phyloP scores from a whole-genome alignment of 1,140 invertebrate genomes.

The Diorhabda sublineata region DNA sequence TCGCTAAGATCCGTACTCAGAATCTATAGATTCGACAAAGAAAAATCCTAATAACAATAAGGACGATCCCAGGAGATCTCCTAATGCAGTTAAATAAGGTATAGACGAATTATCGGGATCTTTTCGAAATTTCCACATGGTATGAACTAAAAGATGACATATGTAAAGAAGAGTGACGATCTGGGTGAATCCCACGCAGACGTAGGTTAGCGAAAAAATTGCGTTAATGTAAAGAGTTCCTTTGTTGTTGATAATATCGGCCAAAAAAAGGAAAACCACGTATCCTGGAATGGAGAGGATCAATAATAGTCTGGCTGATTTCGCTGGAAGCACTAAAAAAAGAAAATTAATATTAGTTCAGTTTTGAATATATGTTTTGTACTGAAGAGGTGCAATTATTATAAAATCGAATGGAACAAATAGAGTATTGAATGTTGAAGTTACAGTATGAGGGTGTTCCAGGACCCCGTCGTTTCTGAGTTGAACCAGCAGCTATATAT shows the following conservation, averaged over 20 bases:
- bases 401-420: no score
- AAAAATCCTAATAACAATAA: slow-evolving; percentile 82
- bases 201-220: slow-evolving; percentile 63
- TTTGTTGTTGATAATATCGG: slow-evolving; percentile 64
- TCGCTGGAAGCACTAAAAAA: slow-evolving; percentile 64
- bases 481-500: no score
- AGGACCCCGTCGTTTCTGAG: no score
- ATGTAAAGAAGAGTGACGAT: slow-evolving; percentile 76
- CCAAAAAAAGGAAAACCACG: slow-evolving; percentile 80
- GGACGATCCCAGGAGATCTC: slow-evolving; percentile 86
- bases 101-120: slow-evolving; percentile 98
- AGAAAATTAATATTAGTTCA: slow-evolving; percentile 18
- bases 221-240: slow-evolving; percentile 55
- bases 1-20: slow-evolving; percentile 22
- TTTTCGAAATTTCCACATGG: slow-evolving; percentile 85
- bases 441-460: no score
- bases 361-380: background rate
- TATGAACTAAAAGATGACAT: slow-evolving; percentile 82
- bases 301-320: slow-evolving; percentile 81
- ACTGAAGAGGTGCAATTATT: no score
- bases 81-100: slow-evolving; percentile 90
- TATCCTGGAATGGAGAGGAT: slow-evolving; percentile 88
- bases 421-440: no score
- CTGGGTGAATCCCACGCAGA: slow-evolving; percentile 59
- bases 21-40: slow-evolving; percentile 62